Evolutionary conservation across 2,888 invertebrate species (phyloP), one percentile per base, ranked within the genome.

Genomic region (Operophtera brumata): DNA sequence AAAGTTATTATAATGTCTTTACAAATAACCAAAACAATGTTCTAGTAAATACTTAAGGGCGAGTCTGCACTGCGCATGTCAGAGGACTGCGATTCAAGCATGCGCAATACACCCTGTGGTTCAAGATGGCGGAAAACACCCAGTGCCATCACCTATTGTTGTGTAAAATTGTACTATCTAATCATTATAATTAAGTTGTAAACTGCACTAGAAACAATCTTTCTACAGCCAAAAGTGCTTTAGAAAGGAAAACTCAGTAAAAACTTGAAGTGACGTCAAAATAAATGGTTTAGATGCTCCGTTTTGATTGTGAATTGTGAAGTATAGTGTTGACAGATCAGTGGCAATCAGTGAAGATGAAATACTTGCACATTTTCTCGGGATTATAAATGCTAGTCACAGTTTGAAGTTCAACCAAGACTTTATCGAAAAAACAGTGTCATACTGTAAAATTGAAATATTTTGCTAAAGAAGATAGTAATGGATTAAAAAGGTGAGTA

Each of bases 41-140:
- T 39, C 34, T 30, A 4, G 11, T 36, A 30, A 53, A 53, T 54
- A 45, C 37, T 53, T 47, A 14, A 44, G 9, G 25, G 10, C 11
- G 12, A 34, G 46, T 11, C 10, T 26, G 4, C 10, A 54, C 37
- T 11, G 51, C 59, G 48, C 61, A 62, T 65, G 61, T 49, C 56
- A 37, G 6, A 35, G 39, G 12, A 8, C 32, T n/a, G 25, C 4
- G 41, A 11, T 8, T 25, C 47, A 69, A 71, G 75, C 82, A 78
- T 75, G 80, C 71, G 73, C 67, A 57, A 25, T 45, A 40, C 2
- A 20, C 37, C 34, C 39, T 46, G 47, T 14, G 11, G 44, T 57
- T 50, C 65, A 73, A 77, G 57, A 82, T 82, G 82, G 82, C 78
- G 70, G 74, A 62, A 54, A 62, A 61, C 62, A 69, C 69, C 73